phyloP scores from a whole-genome alignment of 30 jellyfish, hydroid and myxozoan genomes.

The Aurelia coerulea region DNA sequence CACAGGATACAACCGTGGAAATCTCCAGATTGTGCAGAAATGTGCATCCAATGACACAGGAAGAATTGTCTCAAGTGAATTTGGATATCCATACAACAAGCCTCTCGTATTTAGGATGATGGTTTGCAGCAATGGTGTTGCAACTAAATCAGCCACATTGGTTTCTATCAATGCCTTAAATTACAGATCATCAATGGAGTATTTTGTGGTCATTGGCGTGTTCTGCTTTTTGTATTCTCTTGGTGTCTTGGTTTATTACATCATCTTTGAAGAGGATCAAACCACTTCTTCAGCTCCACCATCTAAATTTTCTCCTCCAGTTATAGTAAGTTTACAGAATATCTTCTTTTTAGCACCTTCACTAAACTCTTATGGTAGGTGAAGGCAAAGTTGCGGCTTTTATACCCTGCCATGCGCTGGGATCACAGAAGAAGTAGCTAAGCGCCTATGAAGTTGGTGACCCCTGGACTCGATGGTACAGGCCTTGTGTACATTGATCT shows the following conservation, averaged over 20 bases:
- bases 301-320: conserved; percentile 75
- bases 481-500: no score
- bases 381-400: not conserved
- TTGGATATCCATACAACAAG: conserved; percentile 74
- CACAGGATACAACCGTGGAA: conserved; percentile 87
- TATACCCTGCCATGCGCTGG: not conserved
- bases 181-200: conserved; percentile 78
- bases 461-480: no score
- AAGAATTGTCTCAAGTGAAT: not conserved
- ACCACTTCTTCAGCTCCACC: conserved; percentile 50
- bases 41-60: conserved; percentile 12
- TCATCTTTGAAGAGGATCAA: conserved; percentile 74
- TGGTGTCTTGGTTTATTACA: conserved; percentile 79
- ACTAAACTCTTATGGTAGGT: not conserved
- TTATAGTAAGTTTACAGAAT: conserved; percentile 63
- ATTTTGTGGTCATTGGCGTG: conserved; percentile 91
- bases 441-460: no score
- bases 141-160: not conserved
- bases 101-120: conserved; percentile 14
- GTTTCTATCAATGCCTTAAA: conserved; percentile 17
- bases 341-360: not conserved
- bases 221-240: conserved; percentile 81
- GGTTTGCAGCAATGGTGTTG: not conserved
- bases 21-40: conserved; percentile 42
- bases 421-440: no score